A percentile compares a stretch with the other conserved stretches of the same genome.
phyloP scores from a whole-genome alignment of 2,113 vertebrate species.

The Amia ocellicauda region DNA sequence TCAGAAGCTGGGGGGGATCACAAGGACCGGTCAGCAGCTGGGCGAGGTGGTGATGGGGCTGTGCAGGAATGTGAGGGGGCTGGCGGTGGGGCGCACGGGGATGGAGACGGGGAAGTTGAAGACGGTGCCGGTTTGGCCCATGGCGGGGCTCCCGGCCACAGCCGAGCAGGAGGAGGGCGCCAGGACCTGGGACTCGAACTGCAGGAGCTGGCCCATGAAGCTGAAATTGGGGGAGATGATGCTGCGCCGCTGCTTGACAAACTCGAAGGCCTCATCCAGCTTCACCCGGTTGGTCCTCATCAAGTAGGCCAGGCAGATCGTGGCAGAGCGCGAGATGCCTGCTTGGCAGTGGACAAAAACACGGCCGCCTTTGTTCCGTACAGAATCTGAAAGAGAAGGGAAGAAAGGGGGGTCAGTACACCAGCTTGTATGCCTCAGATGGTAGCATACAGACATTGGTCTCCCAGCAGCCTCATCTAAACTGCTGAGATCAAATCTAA shows the following conservation, averaged over 20 bases:
- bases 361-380: slow-evolving; percentile 86
- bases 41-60: slow-evolving; percentile 96
- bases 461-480: no score
- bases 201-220: slow-evolving; percentile 98
- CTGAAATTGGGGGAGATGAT: slow-evolving; percentile 98
- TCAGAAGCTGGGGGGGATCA: neutral
- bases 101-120: slow-evolving; percentile 96
- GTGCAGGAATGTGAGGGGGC: slow-evolving; percentile 85
- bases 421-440: slow-evolving; percentile 17
- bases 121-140: slow-evolving; percentile 76
- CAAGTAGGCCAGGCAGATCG: slow-evolving; percentile 96
- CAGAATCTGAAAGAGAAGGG: slow-evolving; percentile 72
- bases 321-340: slow-evolving; percentile 93
- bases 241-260: slow-evolving; percentile 95
- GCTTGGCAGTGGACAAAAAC: slow-evolving; percentile 98
- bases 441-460: slow-evolving; percentile 18
- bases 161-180: slow-evolving; percentile 88
- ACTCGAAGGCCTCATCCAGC: slow-evolving; percentile 96
- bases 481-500: no score
- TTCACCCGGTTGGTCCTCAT: slow-evolving; percentile 97
- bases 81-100: slow-evolving; percentile 75
- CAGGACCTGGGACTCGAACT: slow-evolving; percentile 95
- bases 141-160: slow-evolving; percentile 83
- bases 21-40: slow-evolving; percentile 74
- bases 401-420: slow-evolving; percentile 39